Evolutionary conservation across 2,888 invertebrate genomes (phyloP), one percentile per base, ranked within the genome.

Genomic region (Nezara viridula): DNA sequence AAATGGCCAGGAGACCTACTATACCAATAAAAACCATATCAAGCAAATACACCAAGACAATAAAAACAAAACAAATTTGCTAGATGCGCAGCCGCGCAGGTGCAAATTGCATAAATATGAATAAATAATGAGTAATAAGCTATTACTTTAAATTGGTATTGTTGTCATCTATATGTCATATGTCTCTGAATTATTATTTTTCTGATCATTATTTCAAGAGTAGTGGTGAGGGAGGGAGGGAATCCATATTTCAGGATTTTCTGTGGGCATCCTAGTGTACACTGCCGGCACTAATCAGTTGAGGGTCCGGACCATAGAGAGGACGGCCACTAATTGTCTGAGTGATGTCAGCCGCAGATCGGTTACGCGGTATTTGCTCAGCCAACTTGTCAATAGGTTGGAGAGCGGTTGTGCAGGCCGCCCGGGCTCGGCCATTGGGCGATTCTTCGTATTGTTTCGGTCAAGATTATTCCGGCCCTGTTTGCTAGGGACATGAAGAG

Each of bases 381-480:
- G 66, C 21, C 66, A 73, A 73, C 66, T 73, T 37, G 66, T 37
- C 66, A 37, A 32, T 73, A 73, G 32, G 37, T 73, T 73, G 66
- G 66, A 73, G 66, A 37, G 60, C 27, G 16, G 27, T 60, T 60
- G 27, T 2, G 27, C n/a, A n/a, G 9, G 19, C 19, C 66, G 0
- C 16, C 19, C 32, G 24, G 32, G 27, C 32, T 32, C 66, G 66
- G 19, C 66, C 66, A 32, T 37, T 73, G 66, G 66, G 21, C 32
- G 19, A 37, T 73, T 73, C 66, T 73, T 73, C 66, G 66, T 21
- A 73, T 73, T 73, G 66, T 73, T 37, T 73, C 66, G 66, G 66
- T 32, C 66, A 73, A 73, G 66, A 73, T 73, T 37, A 73, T 73
- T 73, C 66, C 66, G 32, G 44, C 4, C 81, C 44, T 47, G 44